Evolutionary conservation across 1,140 invertebrate genomes (phyloP), one percentile per base, ranked within the genome.

Genomic region (Choristoneura fumiferana): DNA sequence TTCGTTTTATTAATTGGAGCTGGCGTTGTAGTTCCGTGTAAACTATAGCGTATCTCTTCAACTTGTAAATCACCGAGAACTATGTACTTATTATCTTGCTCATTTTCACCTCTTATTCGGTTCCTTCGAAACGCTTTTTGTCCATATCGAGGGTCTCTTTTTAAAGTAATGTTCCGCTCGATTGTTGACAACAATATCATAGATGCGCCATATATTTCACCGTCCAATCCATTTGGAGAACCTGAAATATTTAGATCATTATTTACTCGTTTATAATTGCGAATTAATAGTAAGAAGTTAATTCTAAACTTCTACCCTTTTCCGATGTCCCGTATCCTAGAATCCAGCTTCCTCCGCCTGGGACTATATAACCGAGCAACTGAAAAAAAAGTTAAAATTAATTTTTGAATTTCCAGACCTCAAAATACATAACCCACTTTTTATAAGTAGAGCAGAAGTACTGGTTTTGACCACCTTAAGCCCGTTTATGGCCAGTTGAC

Each of bases 241-340:
- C 92, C 86, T 89, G 63, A 36, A 80, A 71, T 29, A 6, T 29
- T 29, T 29, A 3, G 6, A 29, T 29, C 22, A 29, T 2, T 29
- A 6, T 29, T 29, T 3, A 2, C 6, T 29, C 2, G 6, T 29
- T 29, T 29, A 29, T 3, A 6, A 29, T 29, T 29, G 6, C 6
- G 22, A 29, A 2, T 3, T 6, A 29, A 29, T 29, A 29, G 6
- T 29, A 29, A n/a, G 2, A 29, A 29, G 22, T 6, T 3, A 29
- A 29, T 3, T 29, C 6, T 29, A 29, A 29, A 29, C 22, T 29
- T 71, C 91, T 93, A 85, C 93, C 91, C 54, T 92, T 91, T 69
- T 93, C 91, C 4, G 92, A 91, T 62, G 91, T 93, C 64, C 94
- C 93, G 71, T 94, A 93, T 13, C 93, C 93, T 5, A 94, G 76